A percentile compares a stretch with the other conserved stretches of the same genome.
phyloP scores from a whole-genome alignment of 2,888 invertebrate genomes.

The Cistogaster globosa region DNA sequence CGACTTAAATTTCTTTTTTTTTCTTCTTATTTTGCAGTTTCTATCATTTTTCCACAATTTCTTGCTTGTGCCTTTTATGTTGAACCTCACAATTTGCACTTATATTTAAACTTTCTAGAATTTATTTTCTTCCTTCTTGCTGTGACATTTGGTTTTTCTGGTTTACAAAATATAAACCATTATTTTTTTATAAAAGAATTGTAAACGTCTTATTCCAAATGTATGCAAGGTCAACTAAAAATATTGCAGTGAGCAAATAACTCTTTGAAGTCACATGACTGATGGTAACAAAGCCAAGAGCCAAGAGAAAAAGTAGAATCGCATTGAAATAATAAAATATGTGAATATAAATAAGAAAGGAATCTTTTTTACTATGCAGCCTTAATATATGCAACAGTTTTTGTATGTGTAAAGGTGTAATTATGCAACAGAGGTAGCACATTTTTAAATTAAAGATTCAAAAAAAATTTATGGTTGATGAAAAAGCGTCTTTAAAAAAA shows the following conservation, averaged over 20 bases:
- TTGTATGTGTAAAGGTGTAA: too few species aligned
- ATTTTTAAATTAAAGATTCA: too few species aligned
- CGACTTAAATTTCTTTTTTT: constrained; percentile 13
- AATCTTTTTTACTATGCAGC: too few species aligned
- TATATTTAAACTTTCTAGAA: constrained; percentile 59
- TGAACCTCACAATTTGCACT: constrained; percentile 60
- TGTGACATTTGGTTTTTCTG: constrained; percentile 2
- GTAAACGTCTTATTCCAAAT: not conserved
- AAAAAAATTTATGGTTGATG: too few species aligned
- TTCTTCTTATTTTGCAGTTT: not conserved
- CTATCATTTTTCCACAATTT: not conserved
- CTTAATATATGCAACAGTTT: too few species aligned
- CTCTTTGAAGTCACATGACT: not conserved
- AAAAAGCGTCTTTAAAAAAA: too few species aligned
- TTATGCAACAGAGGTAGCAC: too few species aligned
- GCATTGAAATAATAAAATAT: not conserved
- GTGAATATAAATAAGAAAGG: not conserved
- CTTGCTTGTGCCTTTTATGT: not conserved
- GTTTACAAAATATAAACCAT: constrained; percentile 39
- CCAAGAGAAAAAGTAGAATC: not conserved
- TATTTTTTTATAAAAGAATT: constrained; percentile 35
- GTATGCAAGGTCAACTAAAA: constrained; percentile 47
- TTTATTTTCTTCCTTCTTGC: not conserved
- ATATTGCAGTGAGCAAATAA: not conserved
- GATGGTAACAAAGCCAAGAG: not conserved